A percentile compares a stretch with the other conserved stretches of the same genome.
Conservation (phyloP, 2,797 vertebrate genomes). For the Gymnopithys bicolor region DNA sequence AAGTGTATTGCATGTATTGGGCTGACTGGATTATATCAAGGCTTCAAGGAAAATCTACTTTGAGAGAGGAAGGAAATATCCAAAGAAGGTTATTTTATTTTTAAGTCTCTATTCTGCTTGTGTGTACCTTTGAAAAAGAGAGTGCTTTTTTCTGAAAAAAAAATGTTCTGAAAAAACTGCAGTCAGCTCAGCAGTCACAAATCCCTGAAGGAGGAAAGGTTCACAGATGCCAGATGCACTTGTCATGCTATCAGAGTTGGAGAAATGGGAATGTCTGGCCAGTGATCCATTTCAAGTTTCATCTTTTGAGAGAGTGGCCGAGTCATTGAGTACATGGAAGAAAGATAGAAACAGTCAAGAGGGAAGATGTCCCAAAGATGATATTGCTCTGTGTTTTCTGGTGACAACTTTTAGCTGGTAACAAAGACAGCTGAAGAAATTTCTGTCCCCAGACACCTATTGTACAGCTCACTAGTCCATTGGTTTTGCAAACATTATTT, state of each 20-base stretch:
- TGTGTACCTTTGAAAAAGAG: slow-evolving; percentile 32
- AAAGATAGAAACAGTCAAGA: slow-evolving; percentile 17
- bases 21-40: background rate
- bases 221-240: slow-evolving; percentile 52
- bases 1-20: background rate
- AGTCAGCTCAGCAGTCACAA: slow-evolving; percentile 19
- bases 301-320: background rate
- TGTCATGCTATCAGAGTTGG: slow-evolving; percentile 40
- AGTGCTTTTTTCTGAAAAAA: slow-evolving; percentile 34
- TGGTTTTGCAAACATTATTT: background rate
- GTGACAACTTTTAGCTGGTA: background rate
- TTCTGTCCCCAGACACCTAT: background rate
- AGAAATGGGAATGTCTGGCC: slow-evolving; percentile 43
- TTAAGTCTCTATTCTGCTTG: slow-evolving; percentile 35
- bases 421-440: background rate
- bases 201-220: slow-evolving; percentile 36
- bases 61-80: background rate
- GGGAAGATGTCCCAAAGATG: background rate
- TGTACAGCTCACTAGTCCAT: background rate
- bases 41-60: background rate
- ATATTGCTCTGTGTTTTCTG: background rate
- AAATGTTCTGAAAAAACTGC: background rate
- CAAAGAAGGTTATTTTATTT: slow-evolving; percentile 45
- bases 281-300: slow-evolving; percentile 46
- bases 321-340: background rate